These are phyloP conservation scores for Resseliella maxima DNA, from an alignment of 2,888 invertebrate species.

Conservation along the genomic window DNA sequence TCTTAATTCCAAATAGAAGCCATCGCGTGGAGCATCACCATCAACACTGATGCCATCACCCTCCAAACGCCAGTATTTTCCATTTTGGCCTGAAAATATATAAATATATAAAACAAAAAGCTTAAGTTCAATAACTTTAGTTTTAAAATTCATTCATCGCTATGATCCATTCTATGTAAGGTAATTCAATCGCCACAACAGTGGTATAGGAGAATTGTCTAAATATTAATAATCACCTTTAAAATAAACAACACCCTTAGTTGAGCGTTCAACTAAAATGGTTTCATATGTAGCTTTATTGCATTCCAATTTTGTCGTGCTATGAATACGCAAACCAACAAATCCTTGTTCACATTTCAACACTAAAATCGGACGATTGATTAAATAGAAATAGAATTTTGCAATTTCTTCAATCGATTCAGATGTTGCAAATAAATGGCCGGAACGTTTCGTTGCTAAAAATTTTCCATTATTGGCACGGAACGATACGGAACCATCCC, in stretches of 20 bases:
- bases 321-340: constrained; percentile 86
- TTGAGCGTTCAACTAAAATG: constrained; percentile 88
- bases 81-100: constrained; percentile 78
- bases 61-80: constrained; percentile 94
- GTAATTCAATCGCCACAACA: not conserved
- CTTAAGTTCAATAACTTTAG: not conserved
- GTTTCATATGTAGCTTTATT: constrained; percentile 96
- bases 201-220: not conserved
- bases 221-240: constrained; percentile 74
- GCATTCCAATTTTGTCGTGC: constrained; percentile 88
- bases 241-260: constrained; percentile 89
- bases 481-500: constrained; percentile 90
- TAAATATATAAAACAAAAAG: not conserved
- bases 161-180: not conserved
- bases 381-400: constrained; percentile 93
- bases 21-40: constrained; percentile 81
- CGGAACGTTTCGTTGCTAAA: constrained; percentile 92
- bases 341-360: constrained; percentile 96
- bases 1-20: constrained; percentile 91
- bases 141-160: not conserved
- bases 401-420: constrained; percentile 87
- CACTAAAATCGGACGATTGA: constrained; percentile 93
- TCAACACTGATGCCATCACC: constrained; percentile 89
- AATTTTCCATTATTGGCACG: constrained; percentile 95
- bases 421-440: constrained; percentile 90